Base-by-base conservation (phyloP, 2,113 vertebrate species). In the Xiphophorus maculatus region DNA sequence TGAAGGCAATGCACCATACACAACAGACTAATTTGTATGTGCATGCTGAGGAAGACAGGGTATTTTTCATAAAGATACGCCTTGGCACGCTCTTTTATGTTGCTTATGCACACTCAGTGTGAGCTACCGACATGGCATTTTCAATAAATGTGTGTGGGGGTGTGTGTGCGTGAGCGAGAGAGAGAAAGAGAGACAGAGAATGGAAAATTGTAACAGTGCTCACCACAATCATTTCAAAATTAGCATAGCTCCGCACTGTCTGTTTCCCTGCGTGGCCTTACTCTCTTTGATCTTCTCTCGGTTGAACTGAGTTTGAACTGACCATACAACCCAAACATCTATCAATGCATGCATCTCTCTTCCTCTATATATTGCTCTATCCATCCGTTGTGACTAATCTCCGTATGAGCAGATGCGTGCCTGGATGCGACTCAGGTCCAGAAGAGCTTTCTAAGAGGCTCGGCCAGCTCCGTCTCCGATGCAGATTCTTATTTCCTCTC, bases 401-500 rank as follows among this genome's bases (percentile, higher is more conserved):
- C 73, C 88, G 84, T 86, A 88, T 90, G 83, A 83, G 73, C 80
- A 71, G 84, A 85, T 80, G 82, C 35, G 72, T 83, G 82, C 78
- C 72, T 73, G 84, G 87, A 78, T 76, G 80, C 77, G 63, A 81
- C 81, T 84, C 6, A 1, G 58, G 88, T 84, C 91, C 86, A 48
- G 79, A 81, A 83, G 79, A 86, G 77, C 84, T 90, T 58, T 69
- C 74, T 85, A 83, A 86, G 85, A 86, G 71, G 64, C 79, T 19
- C 76, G 73, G 81, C 80, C 80, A 73, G 84, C 51, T 74, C 51
- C 65, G 83, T 84, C 82, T 89, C 71, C 77, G 79, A 86, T 88
- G 81, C 74, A 85, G 85, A 89, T 92, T 88, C 90, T 90, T 90
- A 93, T 86, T 91, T 86, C 86, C 85, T 87, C 86, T 87, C 82